Evolutionary conservation across 1,140 invertebrate species (phyloP), one percentile per base, ranked within the genome.

Genomic region (Acyrthosiphon pisum): DNA sequence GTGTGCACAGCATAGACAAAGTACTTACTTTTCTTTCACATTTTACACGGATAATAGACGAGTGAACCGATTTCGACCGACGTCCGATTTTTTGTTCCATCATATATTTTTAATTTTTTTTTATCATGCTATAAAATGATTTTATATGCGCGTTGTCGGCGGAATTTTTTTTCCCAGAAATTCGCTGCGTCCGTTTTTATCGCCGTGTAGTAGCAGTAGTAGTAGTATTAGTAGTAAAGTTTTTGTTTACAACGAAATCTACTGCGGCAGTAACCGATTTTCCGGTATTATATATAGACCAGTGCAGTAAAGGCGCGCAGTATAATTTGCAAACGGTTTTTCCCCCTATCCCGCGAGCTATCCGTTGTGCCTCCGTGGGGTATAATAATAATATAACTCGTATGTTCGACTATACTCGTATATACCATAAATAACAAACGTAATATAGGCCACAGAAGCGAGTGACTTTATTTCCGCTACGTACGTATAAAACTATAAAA

Each of bases 201-300:
- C 41, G 22, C 37, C 83, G 23, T 11, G 9, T 14, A 37, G 26
- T 7, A 20, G 30, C 20, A 41, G 41, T 41, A 41, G 41, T 41
- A 37, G 37, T 37, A 37, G 37, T 37, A 37, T 37, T 37, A 37
- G 37, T 37, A n/a, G 22, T 46, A 46, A 46, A 46, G 41, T 46
- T 87, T 87, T 48, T 30, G 44, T 46, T 46, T 46, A 86, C 83
- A n/a, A 87, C 44, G 30, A 87, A 87, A 87, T 48, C 84, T n/a
- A 87, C 37, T 87, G 9, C 41, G 1, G 22, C 2, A 9, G 83
- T 44, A 41, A 44, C 83, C 83, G 83, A 76, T 76, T 76, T 76
- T n/a, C 60, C 60, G 60, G 60, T 76, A 76, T n/a, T 84, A 44
- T 26, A 26, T 84, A 44, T 26, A 26, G 35, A 83, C 23, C 22